phyloP scores from a whole-genome alignment of 2,888 invertebrate genomes.

The Folsomia manolachei region DNA sequence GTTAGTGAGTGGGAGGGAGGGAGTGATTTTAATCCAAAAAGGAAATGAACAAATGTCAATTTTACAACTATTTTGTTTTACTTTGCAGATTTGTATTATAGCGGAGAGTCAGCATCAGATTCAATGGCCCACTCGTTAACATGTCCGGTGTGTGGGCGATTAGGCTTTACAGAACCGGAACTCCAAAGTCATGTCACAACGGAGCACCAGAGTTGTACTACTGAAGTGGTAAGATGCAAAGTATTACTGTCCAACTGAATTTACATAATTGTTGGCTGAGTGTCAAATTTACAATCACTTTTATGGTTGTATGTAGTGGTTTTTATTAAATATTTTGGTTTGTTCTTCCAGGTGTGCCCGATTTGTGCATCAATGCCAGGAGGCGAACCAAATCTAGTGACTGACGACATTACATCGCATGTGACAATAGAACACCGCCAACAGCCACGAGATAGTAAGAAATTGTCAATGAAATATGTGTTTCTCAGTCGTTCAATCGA shows the following conservation, averaged over 20 bases:
- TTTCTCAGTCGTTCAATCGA: no score
- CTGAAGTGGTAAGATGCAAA: constrained; percentile 82
- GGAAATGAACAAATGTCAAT: background rate
- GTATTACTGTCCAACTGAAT: background rate
- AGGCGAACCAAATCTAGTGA: constrained; percentile 95
- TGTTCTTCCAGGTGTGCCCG: constrained; percentile 94
- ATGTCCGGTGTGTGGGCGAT: constrained; percentile 94
- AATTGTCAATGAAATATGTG: no score
- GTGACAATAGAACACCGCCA: constrained; percentile 89
- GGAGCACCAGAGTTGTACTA: constrained; percentile 85
- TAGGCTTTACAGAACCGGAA: constrained; percentile 91
- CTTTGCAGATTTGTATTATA: constrained; percentile 81
- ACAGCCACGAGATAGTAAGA: constrained; percentile 66
- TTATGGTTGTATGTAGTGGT: background rate
- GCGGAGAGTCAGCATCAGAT: constrained; percentile 84
- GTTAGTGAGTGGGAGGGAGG: constrained; percentile 1
- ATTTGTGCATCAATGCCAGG: constrained; percentile 95
- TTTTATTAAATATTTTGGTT: constrained; percentile 51
- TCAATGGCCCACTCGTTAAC: constrained; percentile 95
- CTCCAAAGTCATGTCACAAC: constrained; percentile 86
- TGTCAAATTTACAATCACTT: constrained; percentile 13
- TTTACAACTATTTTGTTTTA: background rate
- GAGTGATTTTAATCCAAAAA: background rate
- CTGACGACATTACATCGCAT: constrained; percentile 96
- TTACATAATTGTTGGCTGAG: background rate